Evolutionary conservation across 1,140 invertebrate genomes (phyloP), one percentile per base, ranked within the genome.

Genomic region (Wiebesia pumilae): DNA sequence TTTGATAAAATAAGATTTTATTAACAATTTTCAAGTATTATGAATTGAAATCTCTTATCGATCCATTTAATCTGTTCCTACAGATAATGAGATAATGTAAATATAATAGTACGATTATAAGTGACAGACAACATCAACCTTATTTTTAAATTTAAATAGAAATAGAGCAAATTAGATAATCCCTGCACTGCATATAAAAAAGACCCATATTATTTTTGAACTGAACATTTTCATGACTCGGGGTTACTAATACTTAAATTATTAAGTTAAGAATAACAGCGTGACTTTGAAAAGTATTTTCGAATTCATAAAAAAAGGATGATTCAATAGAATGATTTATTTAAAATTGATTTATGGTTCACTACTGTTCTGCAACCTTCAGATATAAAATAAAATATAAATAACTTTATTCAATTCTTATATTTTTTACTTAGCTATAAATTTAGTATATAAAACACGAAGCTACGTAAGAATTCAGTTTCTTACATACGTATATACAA

Each of bases 11-110:
- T 54, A 54, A n/a, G n/a, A n/a, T n/a, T 16, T 10, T 19, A n/a
- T 9, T 40, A 75, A 6, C 38, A 43, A 43, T 75, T 75, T 43
- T 27, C 4, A 75, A 0, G 9, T 69, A 75, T 12, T 75, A n/a
- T 75, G 35, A 3, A 75, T n/a, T 27, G 38, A 43, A 43, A 40
- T 4, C 9, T 40, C 24, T 78, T 77, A 78, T 84, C 83, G 16
- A 3, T 47, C 12, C 35, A 47, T 78, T 58, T 84, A 78, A 78
- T 84, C 83, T 78, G 16, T 43, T 24, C 30, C 2, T 47, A 73
- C 43, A 27, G 73, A 84, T 84, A 78, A 77, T 38, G 51, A 75
- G 38, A 75, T 75, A 75, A 75, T 1, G 14, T 40, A 43, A 19
- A 43, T 43, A 14, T 38, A 40, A 43, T 24, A 43, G 33, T 35